Evolutionary conservation across 2,888 invertebrate species (phyloP), one percentile per base, ranked within the genome.

Genomic region (Megastigmus dorsalis): DNA sequence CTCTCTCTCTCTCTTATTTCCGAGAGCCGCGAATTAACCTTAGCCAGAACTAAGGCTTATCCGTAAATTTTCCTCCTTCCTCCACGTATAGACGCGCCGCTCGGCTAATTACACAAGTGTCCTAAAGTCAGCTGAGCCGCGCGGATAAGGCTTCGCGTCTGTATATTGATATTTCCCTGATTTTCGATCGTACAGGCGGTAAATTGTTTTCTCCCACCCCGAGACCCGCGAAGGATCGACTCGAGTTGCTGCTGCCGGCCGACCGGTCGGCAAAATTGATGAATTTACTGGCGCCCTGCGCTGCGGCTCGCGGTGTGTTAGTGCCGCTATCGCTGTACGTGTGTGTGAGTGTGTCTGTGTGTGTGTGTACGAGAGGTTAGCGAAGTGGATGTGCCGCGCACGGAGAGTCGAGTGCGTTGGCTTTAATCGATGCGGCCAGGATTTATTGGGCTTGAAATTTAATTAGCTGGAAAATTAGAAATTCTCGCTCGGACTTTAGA

Each of bases 401-500:
- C n/a, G n/a, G n/a, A n/a, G n/a, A n/a, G n/a, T n/a, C 48, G 18
- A 5, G 7, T 38, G 15, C 13, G 57, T 36, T 26, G 36, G 13
- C 28, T 68, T 68, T 68, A 69, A 63, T 60, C 36, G 62, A 38
- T 36, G 10, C 38, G 18, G 30, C 28, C 55, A 33, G n/a, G n/a
- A 48, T 54, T 70, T 62, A 62, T 63, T 18, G 43, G 26, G 15
- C 18, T 45, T 26, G 57, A 28, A 23, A 57, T 50, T 72, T 57
- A 65, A 65, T 72, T 72, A 23, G 10, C 57, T 48, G 38, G 65
- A 59, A 65, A 71, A 72, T 59, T 65, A 48, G 57, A 65, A 65
- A 57, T 55, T 50, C 41, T 28, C 15, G 5, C n/a, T 15, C 3
- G 15, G 20, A 20, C 2, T 18, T 45, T 5, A 18, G 15, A 15